Base-by-base conservation (phyloP, 2,113 vertebrate genomes). In the Gobiocypris rarus region DNA sequence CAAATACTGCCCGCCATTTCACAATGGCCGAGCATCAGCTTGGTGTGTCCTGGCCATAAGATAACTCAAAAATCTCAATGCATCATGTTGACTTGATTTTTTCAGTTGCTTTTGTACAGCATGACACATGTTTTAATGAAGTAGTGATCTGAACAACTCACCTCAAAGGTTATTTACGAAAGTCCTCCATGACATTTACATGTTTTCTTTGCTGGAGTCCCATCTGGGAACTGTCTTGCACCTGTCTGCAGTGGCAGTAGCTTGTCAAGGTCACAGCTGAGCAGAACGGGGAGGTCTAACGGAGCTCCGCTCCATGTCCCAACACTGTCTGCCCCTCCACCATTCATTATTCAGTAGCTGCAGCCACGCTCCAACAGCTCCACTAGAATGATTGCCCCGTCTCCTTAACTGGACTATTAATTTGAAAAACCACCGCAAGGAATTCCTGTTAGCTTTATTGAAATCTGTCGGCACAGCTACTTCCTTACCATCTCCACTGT, bases 391-490 rank as follows among this genome's bases (percentile, higher is more conserved):
- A 89, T 80, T 78, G 84, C 83, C 69, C 34, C 43, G 38, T 81
- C 87, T 87, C n/a, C 65, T 82, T 73, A 83, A 71, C 85, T 31
- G 7, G 80, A 86, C 79, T 89, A 86, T 87, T 86, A 43, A 81
- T 85, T 77, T 59, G 31, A 82, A 86, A 88, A 81, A 76, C 73
- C 86, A 79, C 83, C 24, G 2, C 56, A 2, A 85, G 83, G 80
- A 75, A 80, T 84, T 84, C 81, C 86, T 75, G 43, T 87, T 86
- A 67, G 63, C 79, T 70, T 89, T 83, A 87, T 82, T 87, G 85
- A 88, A 89, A 90, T 76, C 52, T 88, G 82, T 82, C 70, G 5
- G 73, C 84, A 84, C 59, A 70, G 86, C 83, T 69, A 83, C 67
- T 75, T 80, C 69, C 31, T 28, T 83, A 54, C 77, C 76, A 34